A percentile compares a stretch with the other conserved stretches of the same genome.
These are phyloP conservation scores for Regulus satrapa DNA, from an alignment of 2,113 vertebrate species.

Conservation along the genomic window DNA sequence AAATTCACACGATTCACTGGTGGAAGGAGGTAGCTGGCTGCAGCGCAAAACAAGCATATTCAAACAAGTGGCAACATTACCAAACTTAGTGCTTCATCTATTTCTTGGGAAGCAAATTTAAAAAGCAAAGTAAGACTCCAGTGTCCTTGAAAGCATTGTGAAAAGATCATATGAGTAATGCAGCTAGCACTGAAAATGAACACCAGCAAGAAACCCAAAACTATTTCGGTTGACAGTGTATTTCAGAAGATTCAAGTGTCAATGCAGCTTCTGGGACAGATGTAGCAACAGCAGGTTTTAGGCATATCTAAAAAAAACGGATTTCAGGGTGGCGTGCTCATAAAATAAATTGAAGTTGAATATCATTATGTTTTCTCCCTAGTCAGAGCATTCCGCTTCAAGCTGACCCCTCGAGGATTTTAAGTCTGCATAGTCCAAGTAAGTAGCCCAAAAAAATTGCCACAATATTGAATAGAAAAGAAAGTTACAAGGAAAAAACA, in stretches of 20 bases:
- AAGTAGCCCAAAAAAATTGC: neutral
- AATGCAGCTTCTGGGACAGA: neutral
- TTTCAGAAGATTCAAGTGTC: neutral
- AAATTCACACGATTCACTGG: constrained; percentile 88
- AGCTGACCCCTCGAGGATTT: neutral
- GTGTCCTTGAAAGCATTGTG: neutral
- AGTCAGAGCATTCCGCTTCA: neutral
- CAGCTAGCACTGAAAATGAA: neutral
- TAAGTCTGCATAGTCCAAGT: neutral
- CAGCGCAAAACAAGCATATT: constrained; percentile 2
- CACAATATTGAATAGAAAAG: neutral
- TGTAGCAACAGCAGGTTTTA: neutral
- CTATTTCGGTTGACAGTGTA: rapidly evolving
- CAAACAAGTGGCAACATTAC: neutral
- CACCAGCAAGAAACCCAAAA: neutral
- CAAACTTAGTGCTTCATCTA: neutral
- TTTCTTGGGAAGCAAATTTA: neutral
- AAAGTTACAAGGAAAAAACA: neutral
- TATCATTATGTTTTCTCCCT: neutral
- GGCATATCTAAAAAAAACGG: neutral
- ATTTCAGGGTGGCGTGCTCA: neutral
- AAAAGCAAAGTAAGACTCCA: neutral
- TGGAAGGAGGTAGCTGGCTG: constrained; percentile 85
- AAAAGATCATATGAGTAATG: neutral
- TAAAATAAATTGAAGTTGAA: neutral